Conservation (phyloP, 2,888 invertebrate species). For the Acholoe squamosa region DNA sequence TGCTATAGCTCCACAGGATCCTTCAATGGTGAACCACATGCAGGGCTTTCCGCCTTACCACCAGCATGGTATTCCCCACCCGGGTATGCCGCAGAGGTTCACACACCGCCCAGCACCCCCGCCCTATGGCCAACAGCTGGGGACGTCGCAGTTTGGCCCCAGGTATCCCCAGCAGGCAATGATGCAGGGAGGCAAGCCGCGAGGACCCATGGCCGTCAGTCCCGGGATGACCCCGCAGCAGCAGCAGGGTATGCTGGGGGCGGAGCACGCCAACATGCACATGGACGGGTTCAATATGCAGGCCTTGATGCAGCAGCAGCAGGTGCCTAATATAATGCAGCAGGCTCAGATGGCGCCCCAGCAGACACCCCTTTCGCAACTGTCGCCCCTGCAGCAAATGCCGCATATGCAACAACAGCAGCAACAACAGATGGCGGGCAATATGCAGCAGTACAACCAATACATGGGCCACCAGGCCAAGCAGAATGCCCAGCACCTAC, state of each 20-base stretch:
- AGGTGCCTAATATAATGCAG: not conserved
- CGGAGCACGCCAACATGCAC: not conserved
- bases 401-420: not conserved
- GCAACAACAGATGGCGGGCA: not conserved
- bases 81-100: not conserved
- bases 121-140: conserved; percentile 8
- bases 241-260: not conserved
- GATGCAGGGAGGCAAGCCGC: not conserved
- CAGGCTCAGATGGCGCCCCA: not conserved
- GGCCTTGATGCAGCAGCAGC: not conserved
- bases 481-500: not conserved
- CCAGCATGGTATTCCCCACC: not conserved
- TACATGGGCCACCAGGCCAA: not conserved
- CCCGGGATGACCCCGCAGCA: not conserved
- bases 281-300: not conserved
- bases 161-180: conserved; percentile 1
- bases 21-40: not conserved
- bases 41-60: not conserved
- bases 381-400: not conserved
- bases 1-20: not conserved
- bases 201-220: not conserved
- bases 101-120: not conserved
- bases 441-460: not conserved
- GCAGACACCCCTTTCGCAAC: not conserved
- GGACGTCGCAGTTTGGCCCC: conserved; percentile 11